Evolutionary conservation across 2,113 vertebrate genomes (phyloP).

Genomic region (Perognathus longimembris): DNA sequence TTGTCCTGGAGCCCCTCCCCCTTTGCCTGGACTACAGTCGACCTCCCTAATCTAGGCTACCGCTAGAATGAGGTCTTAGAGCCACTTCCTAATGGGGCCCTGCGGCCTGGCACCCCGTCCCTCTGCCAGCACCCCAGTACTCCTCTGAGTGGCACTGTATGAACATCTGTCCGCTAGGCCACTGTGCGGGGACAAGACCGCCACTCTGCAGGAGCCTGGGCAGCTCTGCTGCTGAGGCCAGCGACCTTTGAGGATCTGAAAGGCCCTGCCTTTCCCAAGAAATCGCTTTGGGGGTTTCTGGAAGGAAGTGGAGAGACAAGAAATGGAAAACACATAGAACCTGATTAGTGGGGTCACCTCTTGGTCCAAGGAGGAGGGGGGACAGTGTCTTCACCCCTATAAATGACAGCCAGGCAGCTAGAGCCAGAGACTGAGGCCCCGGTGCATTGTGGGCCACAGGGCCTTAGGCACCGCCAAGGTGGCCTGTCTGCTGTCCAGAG

Average conservation of each 20-base stretch:
- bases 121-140: no score
- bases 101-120: background rate
- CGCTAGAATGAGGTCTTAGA: background rate
- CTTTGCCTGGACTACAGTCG: no score
- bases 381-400: background rate
- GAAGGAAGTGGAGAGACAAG: slow-evolving; percentile 67
- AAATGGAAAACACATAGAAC: slow-evolving; percentile 29
- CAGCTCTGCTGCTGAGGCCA: background rate
- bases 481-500: background rate
- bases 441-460: no score
- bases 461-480: background rate
- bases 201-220: no score
- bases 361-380: background rate
- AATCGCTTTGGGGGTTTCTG: slow-evolving; percentile 62
- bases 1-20: background rate
- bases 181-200: no score
- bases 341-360: background rate
- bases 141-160: no score
- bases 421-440: no score
- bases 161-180: no score
- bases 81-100: background rate
- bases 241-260: background rate
- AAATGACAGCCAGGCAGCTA: background rate
- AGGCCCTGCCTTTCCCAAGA: slow-evolving; percentile 31
- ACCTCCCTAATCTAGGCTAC: no score